Conservation (phyloP, 2,797 vertebrate genomes). For the Rhincodon typus region DNA sequence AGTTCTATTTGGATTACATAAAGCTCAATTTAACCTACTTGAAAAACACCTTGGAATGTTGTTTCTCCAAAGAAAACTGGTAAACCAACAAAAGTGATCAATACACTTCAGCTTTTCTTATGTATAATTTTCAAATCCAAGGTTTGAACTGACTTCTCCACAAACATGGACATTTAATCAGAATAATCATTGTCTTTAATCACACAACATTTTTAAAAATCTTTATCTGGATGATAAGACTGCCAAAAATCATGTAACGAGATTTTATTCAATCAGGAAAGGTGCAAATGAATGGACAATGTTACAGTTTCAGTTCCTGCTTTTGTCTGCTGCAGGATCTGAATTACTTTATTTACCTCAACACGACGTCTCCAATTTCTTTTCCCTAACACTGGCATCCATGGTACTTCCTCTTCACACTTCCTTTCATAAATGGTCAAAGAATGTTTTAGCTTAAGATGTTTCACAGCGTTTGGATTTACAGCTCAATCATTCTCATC, state of each 20-base stretch:
- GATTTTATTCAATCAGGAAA: background rate
- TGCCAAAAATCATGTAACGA: too few relatives aligned
- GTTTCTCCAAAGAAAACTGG: background rate
- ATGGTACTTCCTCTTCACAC: background rate
- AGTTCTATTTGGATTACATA: background rate
- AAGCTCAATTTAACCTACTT: background rate
- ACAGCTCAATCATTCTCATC: background rate
- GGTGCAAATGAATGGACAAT: background rate
- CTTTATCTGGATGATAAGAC: too few relatives aligned
- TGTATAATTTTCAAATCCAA: too few relatives aligned
- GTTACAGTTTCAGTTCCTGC: background rate
- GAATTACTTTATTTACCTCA: background rate
- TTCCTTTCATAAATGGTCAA: background rate
- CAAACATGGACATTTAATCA: too few relatives aligned
- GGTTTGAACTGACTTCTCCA: too few relatives aligned
- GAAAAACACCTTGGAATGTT: background rate
- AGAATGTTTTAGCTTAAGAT: background rate
- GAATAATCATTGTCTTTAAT: too few relatives aligned
- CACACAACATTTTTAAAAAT: too few relatives aligned
- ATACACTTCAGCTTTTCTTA: background rate
- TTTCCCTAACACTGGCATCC: background rate
- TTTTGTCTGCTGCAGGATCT: background rate
- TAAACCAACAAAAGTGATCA: background rate
- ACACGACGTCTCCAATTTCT: background rate
- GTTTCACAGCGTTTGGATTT: background rate